Evolutionary conservation across 1,140 invertebrate genomes (phyloP), one percentile per base, ranked within the genome.

Genomic region (Drosophila burlai): DNA sequence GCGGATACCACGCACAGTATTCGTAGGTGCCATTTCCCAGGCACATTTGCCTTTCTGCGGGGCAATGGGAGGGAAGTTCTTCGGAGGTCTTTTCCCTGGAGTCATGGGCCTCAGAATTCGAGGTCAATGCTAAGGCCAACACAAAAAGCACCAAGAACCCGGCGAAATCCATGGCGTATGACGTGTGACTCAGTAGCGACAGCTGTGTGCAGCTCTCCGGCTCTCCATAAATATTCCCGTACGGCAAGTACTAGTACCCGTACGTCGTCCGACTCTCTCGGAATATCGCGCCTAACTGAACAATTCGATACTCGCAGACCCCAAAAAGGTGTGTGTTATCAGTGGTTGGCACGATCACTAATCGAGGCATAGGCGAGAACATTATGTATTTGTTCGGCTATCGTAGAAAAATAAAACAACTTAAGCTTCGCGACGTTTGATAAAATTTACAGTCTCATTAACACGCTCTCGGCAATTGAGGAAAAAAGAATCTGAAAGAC

Each of bases 111-210:
- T 58, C 11, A 0, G n/a, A 36, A 2, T 45, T 38, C 36, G 43
- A 43, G n/a, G 65, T 24, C 31, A 47, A 8, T 24, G 46, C 10
- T 15, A 72, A 67, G n/a, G 58, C 54, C 40, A 75, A 42, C 16
- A 78, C 26, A 36, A 65, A 55, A 55, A 79, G 16, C 26, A 47
- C 52, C 4, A 52, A 36, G 16, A 18, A 36, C 18, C 67, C 49
- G 9, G 58, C 1, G 10, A 64, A 54, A 62, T 71, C 74, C 84
- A 87, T 87, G 36, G 47, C 46, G n/a, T 26, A 58, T 87, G 81
- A 89, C 46, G 24, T 15, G 55, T 87, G 81, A 87, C 61, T 87
- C 84, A 86, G 40, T 29, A 1, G 1, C 24, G 50, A 31, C 47
- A 73, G 61, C 59, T 71, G 42, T 63, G n/a, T 54, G 43, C 60